Conservation (phyloP, 2,113 vertebrate genomes). For the Oryzias celebensis region DNA sequence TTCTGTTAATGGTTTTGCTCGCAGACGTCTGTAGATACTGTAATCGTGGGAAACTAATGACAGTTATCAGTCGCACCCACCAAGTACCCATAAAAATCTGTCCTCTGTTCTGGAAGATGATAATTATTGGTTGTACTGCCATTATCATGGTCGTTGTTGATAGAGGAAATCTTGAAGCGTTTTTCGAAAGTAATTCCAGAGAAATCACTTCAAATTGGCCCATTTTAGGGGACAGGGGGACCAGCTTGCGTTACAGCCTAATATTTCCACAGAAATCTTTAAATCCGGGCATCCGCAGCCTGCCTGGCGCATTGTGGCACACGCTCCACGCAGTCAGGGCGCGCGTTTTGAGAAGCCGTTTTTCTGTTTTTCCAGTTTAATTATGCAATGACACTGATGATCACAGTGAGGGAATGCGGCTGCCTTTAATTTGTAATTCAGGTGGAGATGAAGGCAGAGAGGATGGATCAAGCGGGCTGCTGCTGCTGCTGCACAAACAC, state of each 20-base stretch:
- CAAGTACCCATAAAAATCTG: slow-evolving; percentile 78
- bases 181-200: slow-evolving; percentile 79
- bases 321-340: slow-evolving; percentile 64
- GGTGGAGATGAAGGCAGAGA: slow-evolving; percentile 58
- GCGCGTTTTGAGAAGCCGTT: slow-evolving; percentile 61
- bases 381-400: slow-evolving; percentile 72
- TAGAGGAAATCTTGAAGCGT: slow-evolving; percentile 79
- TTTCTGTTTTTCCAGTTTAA: slow-evolving; percentile 61
- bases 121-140: slow-evolving; percentile 83
- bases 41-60: slow-evolving; percentile 81
- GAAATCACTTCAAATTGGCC: slow-evolving; percentile 83
- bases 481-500: slow-evolving; percentile 40
- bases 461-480: slow-evolving; percentile 47
- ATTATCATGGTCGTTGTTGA: slow-evolving; percentile 82
- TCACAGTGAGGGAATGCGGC: slow-evolving; percentile 67
- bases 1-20: slow-evolving; percentile 65
- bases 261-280: slow-evolving; percentile 79
- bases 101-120: slow-evolving; percentile 80
- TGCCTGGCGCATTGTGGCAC: slow-evolving; percentile 59
- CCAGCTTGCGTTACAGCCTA: slow-evolving; percentile 73
- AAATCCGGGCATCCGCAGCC: slow-evolving; percentile 66
- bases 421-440: slow-evolving; percentile 77
- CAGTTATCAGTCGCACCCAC: slow-evolving; percentile 80
- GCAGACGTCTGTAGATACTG: slow-evolving; percentile 74
- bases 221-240: slow-evolving; percentile 72